A percentile compares a stretch with the other conserved stretches of the same genome.
These are phyloP conservation scores for Hippocampus guttulatus DNA, from an alignment of 2,113 vertebrate species.

Conservation along the genomic window DNA sequence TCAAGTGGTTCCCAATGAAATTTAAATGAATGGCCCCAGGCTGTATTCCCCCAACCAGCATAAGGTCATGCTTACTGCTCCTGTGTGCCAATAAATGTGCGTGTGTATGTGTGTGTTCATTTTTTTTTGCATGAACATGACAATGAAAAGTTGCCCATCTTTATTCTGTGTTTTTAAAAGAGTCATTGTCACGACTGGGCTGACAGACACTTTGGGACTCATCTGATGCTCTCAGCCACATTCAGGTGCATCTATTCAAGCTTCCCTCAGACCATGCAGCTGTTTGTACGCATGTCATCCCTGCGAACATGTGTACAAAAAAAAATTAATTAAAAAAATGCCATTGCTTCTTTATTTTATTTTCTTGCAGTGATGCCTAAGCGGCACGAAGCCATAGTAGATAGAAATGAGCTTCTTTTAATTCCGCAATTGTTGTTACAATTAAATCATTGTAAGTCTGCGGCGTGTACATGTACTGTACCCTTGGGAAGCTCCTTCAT, in stretches of 20 bases:
- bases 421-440: no score
- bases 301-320: no score
- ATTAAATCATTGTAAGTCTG: no score
- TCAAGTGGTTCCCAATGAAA: background rate
- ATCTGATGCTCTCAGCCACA: background rate
- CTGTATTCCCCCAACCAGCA: background rate
- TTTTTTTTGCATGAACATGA: background rate
- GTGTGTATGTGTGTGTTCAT: background rate
- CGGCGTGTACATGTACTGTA: no score
- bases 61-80: background rate
- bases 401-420: no score
- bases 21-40: background rate
- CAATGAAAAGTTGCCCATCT: background rate
- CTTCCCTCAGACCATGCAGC: background rate
- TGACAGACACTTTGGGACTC: background rate
- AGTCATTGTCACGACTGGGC: background rate
- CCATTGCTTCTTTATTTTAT: no score
- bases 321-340: no score
- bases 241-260: background rate
- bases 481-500: no score
- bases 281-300: no score
- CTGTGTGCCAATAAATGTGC: background rate
- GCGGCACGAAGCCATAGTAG: no score
- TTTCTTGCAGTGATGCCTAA: no score
- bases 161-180: no score